Conservation (phyloP, 2,113 vertebrate genomes). For the Nothoprocta perdicaria region DNA sequence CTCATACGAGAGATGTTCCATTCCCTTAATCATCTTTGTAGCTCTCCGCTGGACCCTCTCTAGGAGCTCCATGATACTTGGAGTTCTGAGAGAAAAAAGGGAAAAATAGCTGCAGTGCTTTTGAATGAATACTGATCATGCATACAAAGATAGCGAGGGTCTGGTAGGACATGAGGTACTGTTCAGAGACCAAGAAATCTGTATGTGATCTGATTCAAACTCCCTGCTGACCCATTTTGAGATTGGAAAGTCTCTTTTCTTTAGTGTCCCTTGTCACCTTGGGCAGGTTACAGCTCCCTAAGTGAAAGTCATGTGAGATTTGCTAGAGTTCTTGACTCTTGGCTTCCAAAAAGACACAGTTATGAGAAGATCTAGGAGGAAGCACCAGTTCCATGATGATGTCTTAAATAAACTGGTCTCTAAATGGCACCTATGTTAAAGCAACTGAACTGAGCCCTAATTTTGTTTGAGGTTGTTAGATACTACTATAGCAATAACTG, state of each 20-base stretch:
- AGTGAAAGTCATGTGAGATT: not conserved
- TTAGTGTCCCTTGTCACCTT: not conserved
- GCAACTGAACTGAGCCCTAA: rapidly evolving
- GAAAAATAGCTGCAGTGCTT: not conserved
- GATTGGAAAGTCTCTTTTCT: not conserved
- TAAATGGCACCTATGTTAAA: not conserved
- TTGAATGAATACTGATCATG: not conserved
- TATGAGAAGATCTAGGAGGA: not conserved
- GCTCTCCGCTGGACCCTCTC: too few relatives aligned
- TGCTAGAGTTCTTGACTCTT: not conserved
- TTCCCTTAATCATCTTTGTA: too few relatives aligned
- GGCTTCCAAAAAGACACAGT: not conserved
- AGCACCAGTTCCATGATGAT: not conserved
- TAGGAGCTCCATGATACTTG: too few relatives aligned
- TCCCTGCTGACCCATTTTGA: not conserved
- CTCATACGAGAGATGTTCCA: too few relatives aligned
- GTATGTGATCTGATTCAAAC: not conserved
- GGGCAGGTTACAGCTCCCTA: not conserved
- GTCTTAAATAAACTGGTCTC: not conserved
- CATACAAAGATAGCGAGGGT: not conserved
- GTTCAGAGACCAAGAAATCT: not conserved
- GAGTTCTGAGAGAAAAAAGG: not conserved
- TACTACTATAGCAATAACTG: not conserved
- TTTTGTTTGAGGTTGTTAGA: not conserved
- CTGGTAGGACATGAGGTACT: not conserved